Conservation (phyloP, 2,113 vertebrate genomes). For the Anthoscopus minutus region DNA sequence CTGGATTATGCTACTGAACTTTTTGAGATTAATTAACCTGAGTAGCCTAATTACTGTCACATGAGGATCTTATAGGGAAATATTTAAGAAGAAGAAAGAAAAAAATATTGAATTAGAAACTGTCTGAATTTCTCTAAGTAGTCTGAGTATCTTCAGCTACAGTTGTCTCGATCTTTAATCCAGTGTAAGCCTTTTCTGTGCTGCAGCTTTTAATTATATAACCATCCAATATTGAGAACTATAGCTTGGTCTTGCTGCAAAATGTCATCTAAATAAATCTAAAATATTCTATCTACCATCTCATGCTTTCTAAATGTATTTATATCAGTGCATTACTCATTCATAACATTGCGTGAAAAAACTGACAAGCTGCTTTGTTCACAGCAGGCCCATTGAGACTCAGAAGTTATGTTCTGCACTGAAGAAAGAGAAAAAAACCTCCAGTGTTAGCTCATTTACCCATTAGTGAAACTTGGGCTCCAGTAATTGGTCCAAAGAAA, state of each 20-base stretch:
- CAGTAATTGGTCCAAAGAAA: not conserved
- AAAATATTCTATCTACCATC: not conserved
- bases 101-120: not conserved
- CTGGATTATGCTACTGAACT: not conserved
- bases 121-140: not conserved
- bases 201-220: not conserved
- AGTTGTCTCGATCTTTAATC: not conserved
- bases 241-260: not conserved
- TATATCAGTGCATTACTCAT: not conserved
- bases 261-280: not conserved
- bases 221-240: not conserved
- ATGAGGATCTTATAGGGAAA: not conserved
- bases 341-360: not conserved
- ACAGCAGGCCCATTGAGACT: not conserved
- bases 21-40: slow-evolving; percentile 2
- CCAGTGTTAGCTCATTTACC: not conserved
- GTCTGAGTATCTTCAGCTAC: not conserved
- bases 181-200: not conserved
- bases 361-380: not conserved
- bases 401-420: not conserved
- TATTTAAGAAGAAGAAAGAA: not conserved
- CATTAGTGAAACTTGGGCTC: not conserved
- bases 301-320: not conserved
- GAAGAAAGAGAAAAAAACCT: not conserved
- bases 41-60: not conserved